Percentiles rank a stretch among this genome's conserved stretches.
These are phyloP conservation scores for Bembecia ichneumoniformis DNA, from an alignment of 2,888 invertebrate genomes.

Conservation along the genomic window DNA sequence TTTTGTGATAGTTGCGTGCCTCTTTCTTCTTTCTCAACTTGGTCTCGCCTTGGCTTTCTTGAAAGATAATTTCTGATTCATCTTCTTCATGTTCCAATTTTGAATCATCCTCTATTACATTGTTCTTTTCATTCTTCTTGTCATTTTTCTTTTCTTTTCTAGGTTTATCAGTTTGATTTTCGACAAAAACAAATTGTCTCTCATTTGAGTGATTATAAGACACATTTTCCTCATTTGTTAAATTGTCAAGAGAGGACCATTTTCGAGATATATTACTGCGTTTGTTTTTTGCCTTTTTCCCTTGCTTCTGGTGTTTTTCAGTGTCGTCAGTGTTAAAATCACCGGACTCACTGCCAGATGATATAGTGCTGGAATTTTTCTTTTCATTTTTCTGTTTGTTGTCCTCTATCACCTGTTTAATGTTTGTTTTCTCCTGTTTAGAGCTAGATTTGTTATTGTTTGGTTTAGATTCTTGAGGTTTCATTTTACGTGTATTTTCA, in stretches of 20 bases:
- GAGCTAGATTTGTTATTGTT: conserved; percentile 43
- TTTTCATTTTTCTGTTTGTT: conserved; percentile 51
- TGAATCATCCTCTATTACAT: conserved; percentile 35
- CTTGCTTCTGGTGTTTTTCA: conserved; percentile 49
- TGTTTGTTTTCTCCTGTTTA: conserved; percentile 50
- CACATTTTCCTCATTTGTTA: conserved; percentile 52
- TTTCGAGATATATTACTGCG: conserved; percentile 60
- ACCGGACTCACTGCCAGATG: conserved; percentile 66
- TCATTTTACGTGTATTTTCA: conserved; percentile 61
- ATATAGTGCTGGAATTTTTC: conserved; percentile 43
- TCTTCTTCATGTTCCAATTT: conserved; percentile 47
- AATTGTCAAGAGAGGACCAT: conserved; percentile 75
- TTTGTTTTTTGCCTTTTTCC: conserved; percentile 58
- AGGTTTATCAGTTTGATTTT: conserved; percentile 51
- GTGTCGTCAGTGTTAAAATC: conserved; percentile 56
- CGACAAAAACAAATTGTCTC: conserved; percentile 63
- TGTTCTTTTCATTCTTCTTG: conserved; percentile 36
- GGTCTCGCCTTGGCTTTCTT: conserved; percentile 44
- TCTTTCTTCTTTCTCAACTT: conserved; percentile 65
- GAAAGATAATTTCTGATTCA: conserved; percentile 41
- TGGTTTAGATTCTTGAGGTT: conserved; percentile 51
- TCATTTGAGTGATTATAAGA: conserved; percentile 39
- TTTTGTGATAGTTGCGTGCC: conserved; percentile 46
- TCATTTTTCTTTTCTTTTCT: conserved; percentile 43
- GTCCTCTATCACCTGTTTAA: conserved; percentile 42